Conservation (phyloP, 2,113 vertebrate genomes). For the Tetraodon nigroviridis region DNA sequence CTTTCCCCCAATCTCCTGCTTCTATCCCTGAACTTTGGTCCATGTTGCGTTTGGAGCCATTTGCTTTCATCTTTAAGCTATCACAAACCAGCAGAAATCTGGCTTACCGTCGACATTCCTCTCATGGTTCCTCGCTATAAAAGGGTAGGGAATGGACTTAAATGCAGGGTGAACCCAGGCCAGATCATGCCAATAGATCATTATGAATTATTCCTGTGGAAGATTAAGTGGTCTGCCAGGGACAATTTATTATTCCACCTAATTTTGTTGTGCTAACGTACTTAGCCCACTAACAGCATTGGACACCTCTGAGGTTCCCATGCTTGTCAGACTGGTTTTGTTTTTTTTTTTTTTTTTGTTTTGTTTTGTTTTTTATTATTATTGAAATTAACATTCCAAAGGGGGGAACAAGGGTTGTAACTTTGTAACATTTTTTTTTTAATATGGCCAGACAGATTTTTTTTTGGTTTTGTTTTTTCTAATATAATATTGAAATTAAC, state of each 20-base stretch:
- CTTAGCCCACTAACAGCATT: not conserved
- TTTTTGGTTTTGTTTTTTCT: too few species aligned
- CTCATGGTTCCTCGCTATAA: conserved; percentile 21
- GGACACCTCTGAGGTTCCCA: not conserved
- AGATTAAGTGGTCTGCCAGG: conserved; percentile 19
- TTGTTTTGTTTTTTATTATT: too few species aligned
- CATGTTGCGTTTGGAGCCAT: conserved; percentile 12
- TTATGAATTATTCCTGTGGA: conserved; percentile 26
- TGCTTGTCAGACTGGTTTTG: not conserved
- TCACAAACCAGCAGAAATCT: conserved; percentile 33
- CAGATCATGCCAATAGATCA: conserved; percentile 21
- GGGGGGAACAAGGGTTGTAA: too few species aligned
- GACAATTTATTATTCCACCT: conserved; percentile 20
- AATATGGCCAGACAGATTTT: too few species aligned
- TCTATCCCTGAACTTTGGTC: conserved; percentile 2
- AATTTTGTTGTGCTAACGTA: conserved; percentile 10
- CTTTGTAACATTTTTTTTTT: too few species aligned
- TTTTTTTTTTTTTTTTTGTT: too few species aligned
- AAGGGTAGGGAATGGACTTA: conserved; percentile 19
- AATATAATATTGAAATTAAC: too few species aligned
- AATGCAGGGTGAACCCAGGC: conserved; percentile 15
- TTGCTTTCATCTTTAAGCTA: conserved; percentile 29
- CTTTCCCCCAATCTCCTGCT: not conserved
- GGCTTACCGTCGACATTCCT: conserved; percentile 35
- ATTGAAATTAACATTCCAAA: too few species aligned